Evolutionary conservation across 1,140 invertebrate genomes (phyloP).

Genomic region (Leptinotarsa texana): DNA sequence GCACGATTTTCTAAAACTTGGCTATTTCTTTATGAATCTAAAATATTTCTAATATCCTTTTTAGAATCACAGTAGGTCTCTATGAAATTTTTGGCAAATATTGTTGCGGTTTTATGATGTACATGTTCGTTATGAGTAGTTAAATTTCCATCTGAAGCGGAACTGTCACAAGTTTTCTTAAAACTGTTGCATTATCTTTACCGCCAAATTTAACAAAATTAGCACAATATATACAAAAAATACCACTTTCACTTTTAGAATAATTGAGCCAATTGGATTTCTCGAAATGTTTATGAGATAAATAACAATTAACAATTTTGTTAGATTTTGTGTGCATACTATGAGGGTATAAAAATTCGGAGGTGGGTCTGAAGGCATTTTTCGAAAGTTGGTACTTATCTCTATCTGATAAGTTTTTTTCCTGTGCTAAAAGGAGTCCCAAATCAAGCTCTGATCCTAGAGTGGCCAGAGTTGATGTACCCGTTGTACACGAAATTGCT

Average conservation of each 20-base stretch:
- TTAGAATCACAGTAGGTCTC: not conserved
- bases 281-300: constrained; percentile 4
- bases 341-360: not conserved
- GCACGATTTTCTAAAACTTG: constrained; percentile 24
- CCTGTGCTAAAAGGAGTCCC: too few species aligned
- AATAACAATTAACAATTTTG: not conserved
- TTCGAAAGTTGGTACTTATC: too few species aligned
- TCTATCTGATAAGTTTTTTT: too few species aligned
- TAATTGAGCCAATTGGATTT: not conserved
- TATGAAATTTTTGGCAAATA: constrained; percentile 18
- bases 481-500: too few species aligned
- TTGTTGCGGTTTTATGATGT: constrained; percentile 18
- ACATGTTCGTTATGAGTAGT: constrained; percentile 12
- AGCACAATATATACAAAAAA: constrained; percentile 17
- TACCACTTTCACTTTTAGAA: not conserved
- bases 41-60: not conserved
- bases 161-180: constrained; percentile 11
- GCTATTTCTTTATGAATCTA: not conserved
- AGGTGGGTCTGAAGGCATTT: too few species aligned
- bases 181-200: constrained; percentile 2
- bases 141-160: constrained; percentile 12
- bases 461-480: too few species aligned
- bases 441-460: too few species aligned
- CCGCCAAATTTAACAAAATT: constrained; percentile 21
- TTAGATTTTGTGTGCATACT: not conserved